phyloP scores from a whole-genome alignment of 92 coral and sea anemone species.

The Umimayanthus kanabou region DNA sequence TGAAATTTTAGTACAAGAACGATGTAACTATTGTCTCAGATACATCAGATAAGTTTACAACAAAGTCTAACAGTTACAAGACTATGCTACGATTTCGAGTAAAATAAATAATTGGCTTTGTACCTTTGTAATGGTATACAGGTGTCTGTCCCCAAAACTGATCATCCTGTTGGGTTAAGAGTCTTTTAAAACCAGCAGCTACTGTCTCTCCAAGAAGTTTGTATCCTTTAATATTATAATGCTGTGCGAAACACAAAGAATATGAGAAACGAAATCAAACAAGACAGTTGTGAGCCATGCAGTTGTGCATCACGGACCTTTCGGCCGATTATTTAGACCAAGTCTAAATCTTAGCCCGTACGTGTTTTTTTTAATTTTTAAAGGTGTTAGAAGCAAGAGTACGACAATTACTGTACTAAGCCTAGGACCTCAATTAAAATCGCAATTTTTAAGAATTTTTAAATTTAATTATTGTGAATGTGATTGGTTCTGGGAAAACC shows the following conservation, averaged over 20 bases:
- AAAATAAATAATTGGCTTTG: not conserved
- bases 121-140: conserved; percentile 1
- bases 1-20: not conserved
- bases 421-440: too few relatives aligned
- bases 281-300: not conserved
- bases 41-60: too few relatives aligned
- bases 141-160: conserved; percentile 34
- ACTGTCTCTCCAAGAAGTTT: conserved; percentile 66
- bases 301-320: too few relatives aligned
- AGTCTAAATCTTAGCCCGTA: too few relatives aligned
- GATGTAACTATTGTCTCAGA: not conserved
- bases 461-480: too few relatives aligned
- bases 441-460: too few relatives aligned
- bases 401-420: too few relatives aligned
- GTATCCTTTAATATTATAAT: conserved; percentile 70
- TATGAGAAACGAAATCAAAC: not conserved
- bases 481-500: too few relatives aligned
- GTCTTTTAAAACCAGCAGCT: conserved; percentile 61
- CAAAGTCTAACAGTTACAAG: not conserved
- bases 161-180: conserved; percentile 52
- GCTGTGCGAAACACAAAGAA: conserved; percentile 44
- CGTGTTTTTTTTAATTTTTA: too few relatives aligned
- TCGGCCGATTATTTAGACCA: too few relatives aligned
- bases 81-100: not conserved
- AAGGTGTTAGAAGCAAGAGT: too few relatives aligned